A percentile compares a stretch with the other conserved stretches of the same genome.
These are phyloP conservation scores for Podiceps cristatus DNA, from an alignment of 2,113 vertebrate species.

Conservation along the genomic window DNA sequence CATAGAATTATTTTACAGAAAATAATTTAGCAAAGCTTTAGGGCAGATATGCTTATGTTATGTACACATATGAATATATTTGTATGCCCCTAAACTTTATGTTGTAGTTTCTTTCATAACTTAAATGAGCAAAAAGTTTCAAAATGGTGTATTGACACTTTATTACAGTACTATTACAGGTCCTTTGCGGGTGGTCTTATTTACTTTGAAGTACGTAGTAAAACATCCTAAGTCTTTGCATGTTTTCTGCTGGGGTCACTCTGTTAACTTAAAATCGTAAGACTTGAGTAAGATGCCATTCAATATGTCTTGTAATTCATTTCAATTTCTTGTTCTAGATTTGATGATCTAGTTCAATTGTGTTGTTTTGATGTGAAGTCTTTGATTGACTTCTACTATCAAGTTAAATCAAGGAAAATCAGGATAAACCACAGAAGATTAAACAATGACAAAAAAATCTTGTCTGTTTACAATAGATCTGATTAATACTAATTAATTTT, in stretches of 20 bases:
- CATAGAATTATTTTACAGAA: not conserved
- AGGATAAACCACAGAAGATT: not conserved
- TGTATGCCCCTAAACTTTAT: not conserved
- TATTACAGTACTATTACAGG: not conserved
- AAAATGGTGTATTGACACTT: not conserved
- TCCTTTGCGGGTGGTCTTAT: rapidly evolving
- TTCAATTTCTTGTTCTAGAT: not conserved
- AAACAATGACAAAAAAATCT: not conserved
- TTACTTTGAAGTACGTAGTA: not conserved
- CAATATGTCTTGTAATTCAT: not conserved
- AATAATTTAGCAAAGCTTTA: not conserved
- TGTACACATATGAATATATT: not conserved
- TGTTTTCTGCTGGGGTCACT: not conserved
- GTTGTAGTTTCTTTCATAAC: not conserved
- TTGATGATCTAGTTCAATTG: not conserved
- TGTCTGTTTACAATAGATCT: not conserved
- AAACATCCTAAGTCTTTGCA: not conserved
- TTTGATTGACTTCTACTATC: not conserved
- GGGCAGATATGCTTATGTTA: not conserved
- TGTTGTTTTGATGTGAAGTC: not conserved
- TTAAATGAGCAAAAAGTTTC: not conserved
- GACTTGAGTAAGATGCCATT: not conserved
- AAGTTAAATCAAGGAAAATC: not conserved
- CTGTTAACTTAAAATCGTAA: not conserved
- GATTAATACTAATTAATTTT: not conserved